Conservation (phyloP, 2,113 vertebrate species). For the Felis chaus region DNA sequence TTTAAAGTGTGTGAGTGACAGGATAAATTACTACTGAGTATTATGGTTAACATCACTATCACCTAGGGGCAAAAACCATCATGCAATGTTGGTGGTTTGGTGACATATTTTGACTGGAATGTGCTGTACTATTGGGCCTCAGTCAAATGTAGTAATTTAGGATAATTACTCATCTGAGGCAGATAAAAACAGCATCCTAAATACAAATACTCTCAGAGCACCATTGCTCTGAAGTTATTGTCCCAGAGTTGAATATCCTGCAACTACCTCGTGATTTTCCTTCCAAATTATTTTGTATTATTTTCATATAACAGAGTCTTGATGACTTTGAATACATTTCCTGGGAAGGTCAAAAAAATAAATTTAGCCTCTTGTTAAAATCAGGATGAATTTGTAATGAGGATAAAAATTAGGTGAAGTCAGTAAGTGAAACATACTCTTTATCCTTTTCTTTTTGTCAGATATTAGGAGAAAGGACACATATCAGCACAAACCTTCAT, state of each 20-base stretch:
- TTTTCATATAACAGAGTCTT: not conserved
- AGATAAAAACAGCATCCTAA: conserved; percentile 29
- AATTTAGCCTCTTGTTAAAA: not conserved
- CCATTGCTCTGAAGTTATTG: not conserved
- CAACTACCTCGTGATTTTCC: not conserved
- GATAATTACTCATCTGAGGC: not conserved
- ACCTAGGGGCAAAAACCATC: not conserved
- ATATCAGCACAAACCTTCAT: not conserved
- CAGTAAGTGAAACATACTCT: not conserved
- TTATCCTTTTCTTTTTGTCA: not conserved
- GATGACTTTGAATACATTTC: not conserved
- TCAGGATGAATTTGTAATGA: conserved; percentile 36
- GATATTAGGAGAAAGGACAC: not conserved
- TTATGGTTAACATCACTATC: conserved; percentile 34
- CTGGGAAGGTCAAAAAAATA: not conserved
- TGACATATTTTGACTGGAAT: conserved; percentile 58
- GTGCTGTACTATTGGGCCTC: not conserved
- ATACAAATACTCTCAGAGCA: not conserved
- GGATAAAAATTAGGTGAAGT: not conserved
- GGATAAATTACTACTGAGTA: conserved; percentile 8
- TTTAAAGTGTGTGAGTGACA: conserved; percentile 49
- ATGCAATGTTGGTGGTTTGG: not conserved
- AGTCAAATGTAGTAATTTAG: conserved; percentile 23
- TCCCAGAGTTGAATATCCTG: not conserved
- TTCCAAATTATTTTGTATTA: not conserved